Conservation (phyloP, 2,797 vertebrate species). For the Myotis findleyi region DNA sequence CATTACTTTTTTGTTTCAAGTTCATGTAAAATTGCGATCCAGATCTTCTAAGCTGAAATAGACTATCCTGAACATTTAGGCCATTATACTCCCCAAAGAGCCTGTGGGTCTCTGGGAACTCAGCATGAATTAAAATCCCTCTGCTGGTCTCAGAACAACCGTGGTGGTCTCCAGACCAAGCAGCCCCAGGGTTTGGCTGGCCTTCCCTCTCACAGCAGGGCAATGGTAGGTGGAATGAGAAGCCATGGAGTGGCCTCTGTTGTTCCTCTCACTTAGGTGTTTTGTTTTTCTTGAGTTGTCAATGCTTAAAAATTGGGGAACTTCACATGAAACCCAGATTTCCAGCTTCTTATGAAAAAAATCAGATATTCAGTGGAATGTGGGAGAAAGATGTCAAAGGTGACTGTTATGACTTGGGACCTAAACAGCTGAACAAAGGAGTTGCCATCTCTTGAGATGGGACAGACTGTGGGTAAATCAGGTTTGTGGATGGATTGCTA, state of each 20-base stretch:
- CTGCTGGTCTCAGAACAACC: not conserved
- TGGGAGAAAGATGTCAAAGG: not conserved
- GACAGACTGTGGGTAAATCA: not conserved
- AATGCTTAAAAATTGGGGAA: constrained; percentile 22
- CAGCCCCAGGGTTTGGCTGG: not conserved
- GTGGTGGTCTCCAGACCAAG: not conserved
- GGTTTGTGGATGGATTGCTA: not conserved
- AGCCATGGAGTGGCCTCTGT: not conserved
- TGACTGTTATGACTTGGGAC: not conserved
- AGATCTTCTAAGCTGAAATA: not conserved
- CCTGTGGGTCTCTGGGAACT: not conserved
- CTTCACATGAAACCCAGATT: constrained; percentile 3
- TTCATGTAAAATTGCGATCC: not conserved
- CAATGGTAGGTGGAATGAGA: not conserved
- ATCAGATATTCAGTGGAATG: not conserved
- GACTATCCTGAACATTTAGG: not conserved
- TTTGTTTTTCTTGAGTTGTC: not conserved
- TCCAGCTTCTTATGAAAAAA: constrained; percentile 32
- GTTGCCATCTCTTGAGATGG: not conserved
- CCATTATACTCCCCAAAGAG: not conserved
- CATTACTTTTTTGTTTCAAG: not conserved
- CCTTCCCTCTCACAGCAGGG: too few species aligned
- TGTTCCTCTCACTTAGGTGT: not conserved
- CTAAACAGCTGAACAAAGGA: not conserved
- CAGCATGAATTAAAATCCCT: not conserved